Conservation (phyloP, 2,113 vertebrate genomes). For the Sminthopsis crassicaudata region DNA sequence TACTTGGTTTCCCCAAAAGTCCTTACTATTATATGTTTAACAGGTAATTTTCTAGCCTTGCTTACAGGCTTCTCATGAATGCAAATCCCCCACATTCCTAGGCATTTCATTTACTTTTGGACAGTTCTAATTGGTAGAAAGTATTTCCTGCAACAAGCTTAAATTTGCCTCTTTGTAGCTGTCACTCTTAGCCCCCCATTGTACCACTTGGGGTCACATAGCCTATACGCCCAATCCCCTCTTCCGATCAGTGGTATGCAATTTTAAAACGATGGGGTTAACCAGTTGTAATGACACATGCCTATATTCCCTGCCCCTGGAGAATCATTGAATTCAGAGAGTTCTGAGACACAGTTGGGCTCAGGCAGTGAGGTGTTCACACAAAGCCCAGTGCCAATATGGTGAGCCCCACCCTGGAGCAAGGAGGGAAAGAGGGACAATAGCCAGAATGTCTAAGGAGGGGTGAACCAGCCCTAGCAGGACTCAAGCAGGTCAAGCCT, state of each 20-base stretch:
- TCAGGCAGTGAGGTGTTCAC: neutral
- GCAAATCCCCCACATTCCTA: neutral
- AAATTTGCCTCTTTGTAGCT: neutral
- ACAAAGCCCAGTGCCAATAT: neutral
- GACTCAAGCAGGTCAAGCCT: neutral
- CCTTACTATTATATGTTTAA: neutral
- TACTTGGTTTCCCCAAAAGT: neutral
- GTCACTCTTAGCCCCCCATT: neutral
- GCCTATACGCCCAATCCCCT: neutral
- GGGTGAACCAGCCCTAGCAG: neutral
- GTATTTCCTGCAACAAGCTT: neutral
- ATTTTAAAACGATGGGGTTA: neutral
- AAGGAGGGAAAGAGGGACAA: neutral
- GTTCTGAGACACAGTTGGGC: neutral
- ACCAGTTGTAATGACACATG: neutral
- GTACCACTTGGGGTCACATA: neutral
- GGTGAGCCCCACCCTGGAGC: neutral
- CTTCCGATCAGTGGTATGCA: neutral
- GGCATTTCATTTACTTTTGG: neutral
- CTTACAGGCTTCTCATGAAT: neutral
- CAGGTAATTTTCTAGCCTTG: neutral
- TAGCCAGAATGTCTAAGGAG: neutral
- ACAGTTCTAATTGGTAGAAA: neutral
- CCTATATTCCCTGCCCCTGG: neutral
- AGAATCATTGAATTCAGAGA: neutral